Base-by-base conservation (phyloP, 2,797 vertebrate species). In the Chaetodon trifasciatus region DNA sequence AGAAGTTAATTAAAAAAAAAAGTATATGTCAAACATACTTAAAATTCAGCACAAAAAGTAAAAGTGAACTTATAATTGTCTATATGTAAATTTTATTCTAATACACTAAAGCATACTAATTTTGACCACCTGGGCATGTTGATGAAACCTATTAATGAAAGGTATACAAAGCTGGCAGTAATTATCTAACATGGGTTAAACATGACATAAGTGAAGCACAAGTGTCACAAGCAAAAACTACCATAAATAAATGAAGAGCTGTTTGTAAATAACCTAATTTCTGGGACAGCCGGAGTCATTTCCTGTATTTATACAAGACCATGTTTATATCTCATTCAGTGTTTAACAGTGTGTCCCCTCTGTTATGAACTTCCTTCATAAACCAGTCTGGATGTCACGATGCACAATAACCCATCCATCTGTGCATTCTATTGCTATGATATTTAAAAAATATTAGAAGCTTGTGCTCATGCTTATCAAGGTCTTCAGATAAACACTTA, bases 301-400 rank as follows among this genome's bases (percentile, higher is more conserved):
- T 85, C 79, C 83, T 79, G 71, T 85, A 72, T 79, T 85, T 82
- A 79, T 67, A 55, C 55, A 53, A 62, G 68, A 56, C 24, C 53
- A 23, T 23, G 60, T 68, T 72, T 53, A 46, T 21, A 69, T 47
- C 42, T 50, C 44, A 15, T 28, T n/a, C 50, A 21, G n/a, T 16
- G 39, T 44, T 55, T 37, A 39, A 55, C 63, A 24, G 17, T 40
- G 19, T 49, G 40, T 47, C n/a, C 19, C 19, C 28, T 21, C 57
- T 64, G 67, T 56, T 17, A 69, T 44, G n/a, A 67, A 24, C 56
- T 47, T 60, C 23, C 50, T 50, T 42, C 8, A 37, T 23, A 15
- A 39, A 40, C 21, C 37, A 40, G 9, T 46, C 28, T 28, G 28
- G 28, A 35, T n/a, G 42, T 49, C 16, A 46, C 28, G 24, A 23